Evolutionary conservation across 2,888 invertebrate genomes (phyloP).

Genomic region (Caenorhabditis panamensis): DNA sequence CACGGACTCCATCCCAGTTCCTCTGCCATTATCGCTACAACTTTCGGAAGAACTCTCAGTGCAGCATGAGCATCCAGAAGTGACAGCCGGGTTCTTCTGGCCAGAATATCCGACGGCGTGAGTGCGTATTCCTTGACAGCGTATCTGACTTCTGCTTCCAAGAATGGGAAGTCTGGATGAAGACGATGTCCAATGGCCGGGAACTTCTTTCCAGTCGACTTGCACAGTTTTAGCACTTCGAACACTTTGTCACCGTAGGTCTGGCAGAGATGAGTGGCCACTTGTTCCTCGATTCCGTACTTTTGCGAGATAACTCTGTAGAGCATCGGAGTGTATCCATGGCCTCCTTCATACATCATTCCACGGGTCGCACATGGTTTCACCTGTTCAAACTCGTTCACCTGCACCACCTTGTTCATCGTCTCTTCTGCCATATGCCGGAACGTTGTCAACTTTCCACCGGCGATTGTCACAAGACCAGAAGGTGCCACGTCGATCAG

Average conservation of each 20-base stretch:
- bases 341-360: constrained; percentile 45
- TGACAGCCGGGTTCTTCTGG: constrained; percentile 35
- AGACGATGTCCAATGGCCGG: constrained; percentile 39
- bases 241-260: constrained; percentile 40
- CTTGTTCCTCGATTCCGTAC: constrained; percentile 47
- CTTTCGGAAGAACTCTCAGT: constrained; percentile 31
- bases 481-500: constrained; percentile 33
- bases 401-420: constrained; percentile 36
- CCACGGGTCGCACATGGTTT: constrained; percentile 34
- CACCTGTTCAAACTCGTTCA: background rate
- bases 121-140: constrained; percentile 43
- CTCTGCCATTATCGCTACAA: constrained; percentile 46
- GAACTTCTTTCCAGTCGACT: constrained; percentile 38
- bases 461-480: constrained; percentile 47
- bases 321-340: constrained; percentile 42
- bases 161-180: constrained; percentile 46
- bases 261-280: constrained; percentile 39
- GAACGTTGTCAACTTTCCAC: constrained; percentile 53
- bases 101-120: constrained; percentile 37
- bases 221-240: constrained; percentile 46
- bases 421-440: constrained; percentile 49
- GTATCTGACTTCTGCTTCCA: constrained; percentile 53
- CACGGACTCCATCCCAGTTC: constrained; percentile 37
- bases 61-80: constrained; percentile 44
- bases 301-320: constrained; percentile 30